Conservation (phyloP, 2,113 vertebrate species). For the Isurus oxyrinchus region DNA sequence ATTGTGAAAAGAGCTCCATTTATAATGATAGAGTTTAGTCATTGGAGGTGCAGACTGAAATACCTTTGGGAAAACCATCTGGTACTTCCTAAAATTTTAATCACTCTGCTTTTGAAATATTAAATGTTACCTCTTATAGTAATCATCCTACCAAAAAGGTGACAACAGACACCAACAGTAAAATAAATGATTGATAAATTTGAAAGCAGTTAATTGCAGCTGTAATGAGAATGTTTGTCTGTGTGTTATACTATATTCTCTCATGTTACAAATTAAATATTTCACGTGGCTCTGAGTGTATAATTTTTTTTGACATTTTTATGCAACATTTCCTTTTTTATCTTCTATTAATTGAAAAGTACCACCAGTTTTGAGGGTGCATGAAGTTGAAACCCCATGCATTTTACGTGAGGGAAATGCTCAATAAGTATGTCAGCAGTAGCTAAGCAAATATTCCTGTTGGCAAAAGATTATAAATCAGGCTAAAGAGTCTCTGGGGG, state of each 20-base stretch:
- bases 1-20: not conserved
- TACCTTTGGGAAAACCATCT: slow-evolving; percentile 8
- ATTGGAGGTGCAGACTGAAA: not conserved
- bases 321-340: not conserved
- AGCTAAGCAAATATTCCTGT: not conserved
- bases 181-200: slow-evolving; percentile 31
- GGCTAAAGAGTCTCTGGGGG: not conserved
- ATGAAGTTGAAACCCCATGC: not conserved
- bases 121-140: slow-evolving; percentile 3
- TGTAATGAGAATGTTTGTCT: not conserved
- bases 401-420: not conserved
- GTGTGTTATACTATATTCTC: not conserved
- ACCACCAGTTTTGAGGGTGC: not conserved
- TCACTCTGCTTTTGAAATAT: slow-evolving; percentile 11
- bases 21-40: not conserved
- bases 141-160: not conserved
- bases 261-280: slow-evolving; percentile 1
- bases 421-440: not conserved
- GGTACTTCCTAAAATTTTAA: not conserved
- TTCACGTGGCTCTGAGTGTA: not conserved
- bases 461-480: not conserved
- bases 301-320: not conserved
- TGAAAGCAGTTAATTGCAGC: slow-evolving; percentile 31
- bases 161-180: not conserved
- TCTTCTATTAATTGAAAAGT: slow-evolving; percentile 24